Base-by-base conservation (phyloP, 2,797 vertebrate genomes). In the Pangasius larnaudii region DNA sequence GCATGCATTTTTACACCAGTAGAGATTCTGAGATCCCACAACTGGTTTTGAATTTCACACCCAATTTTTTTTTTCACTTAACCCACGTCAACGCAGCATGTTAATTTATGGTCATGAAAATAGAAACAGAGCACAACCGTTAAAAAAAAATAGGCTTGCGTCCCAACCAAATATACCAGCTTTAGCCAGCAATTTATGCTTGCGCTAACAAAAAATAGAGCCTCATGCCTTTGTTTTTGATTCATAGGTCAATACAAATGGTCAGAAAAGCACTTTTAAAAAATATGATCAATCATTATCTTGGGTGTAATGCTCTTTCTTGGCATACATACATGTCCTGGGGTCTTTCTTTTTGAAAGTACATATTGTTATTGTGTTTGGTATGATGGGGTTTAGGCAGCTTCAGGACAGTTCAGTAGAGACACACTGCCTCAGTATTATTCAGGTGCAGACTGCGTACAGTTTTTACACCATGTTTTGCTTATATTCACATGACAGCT, bases 371-470 rank as follows among this genome's bases (percentile, higher is more conserved):
- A 59, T 85, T 39, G 56, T 61, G 77, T 72, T 59, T 39, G 67
- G 58, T 61, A 16, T 63, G 27, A 75, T 18, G 78, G 59, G 10
- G 36, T 63, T 53, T 22, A 53, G 75, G 65, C 84, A 74, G 84
- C 85, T 84, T 87, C 42, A 46, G 53, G 16, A 58, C 63, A 33
- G 39, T n/a, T 74, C 65, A 14, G 27, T 36, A 36, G 16, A 86
- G 58, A 79, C 42, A 46, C 39, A 58, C 13, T 56, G 46, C 27
- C 46, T 83, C 79, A 77, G 85, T 85, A 88, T 88, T 88, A 88
- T 39, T 85, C 77, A 51, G 42, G 30, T 82, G 27, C 58, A 74
- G 67, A 13, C 63, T 51, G 61, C 74, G 65, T 51, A 39, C 30
- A 53, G 46, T 84, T 49, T 61, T 13, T 2, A 42, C 51, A 24